phyloP scores from a whole-genome alignment of 2,797 vertebrate genomes.

The Falco columbarius region DNA sequence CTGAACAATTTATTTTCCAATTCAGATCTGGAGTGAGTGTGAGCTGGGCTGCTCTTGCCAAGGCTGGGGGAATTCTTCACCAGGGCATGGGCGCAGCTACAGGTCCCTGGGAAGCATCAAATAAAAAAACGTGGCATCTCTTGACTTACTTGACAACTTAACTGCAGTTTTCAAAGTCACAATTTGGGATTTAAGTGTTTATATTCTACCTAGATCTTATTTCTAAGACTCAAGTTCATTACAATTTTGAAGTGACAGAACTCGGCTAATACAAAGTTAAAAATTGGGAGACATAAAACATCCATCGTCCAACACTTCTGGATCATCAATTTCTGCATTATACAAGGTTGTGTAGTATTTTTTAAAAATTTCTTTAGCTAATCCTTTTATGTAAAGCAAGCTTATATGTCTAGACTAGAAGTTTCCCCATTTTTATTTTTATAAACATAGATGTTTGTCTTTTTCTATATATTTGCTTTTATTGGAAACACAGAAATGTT shows the following conservation, averaged over 20 bases:
- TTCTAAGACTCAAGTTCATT: neutral
- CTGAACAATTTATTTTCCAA: neutral
- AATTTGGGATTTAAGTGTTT: neutral
- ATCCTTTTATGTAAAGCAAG: neutral
- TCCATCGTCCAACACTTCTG: neutral
- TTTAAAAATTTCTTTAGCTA: neutral
- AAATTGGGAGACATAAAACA: neutral
- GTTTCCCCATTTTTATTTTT: neutral
- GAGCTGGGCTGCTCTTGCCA: neutral
- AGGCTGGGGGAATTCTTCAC: neutral
- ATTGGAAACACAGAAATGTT: neutral
- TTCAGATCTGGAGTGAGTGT: neutral
- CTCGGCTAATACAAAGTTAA: neutral
- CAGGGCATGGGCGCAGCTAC: neutral
- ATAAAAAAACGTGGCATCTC: neutral
- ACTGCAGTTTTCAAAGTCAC: neutral
- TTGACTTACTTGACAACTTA: neutral
- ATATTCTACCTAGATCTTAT: neutral
- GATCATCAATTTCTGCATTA: neutral
- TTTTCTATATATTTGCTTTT: neutral
- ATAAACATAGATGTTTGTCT: neutral
- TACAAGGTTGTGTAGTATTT: neutral
- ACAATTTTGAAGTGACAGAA: neutral
- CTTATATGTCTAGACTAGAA: neutral
- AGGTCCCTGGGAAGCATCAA: neutral